A percentile compares a stretch with the other conserved stretches of the same genome.
Conservation (phyloP, 2,888 invertebrate species). For the Apoda limacodes region DNA sequence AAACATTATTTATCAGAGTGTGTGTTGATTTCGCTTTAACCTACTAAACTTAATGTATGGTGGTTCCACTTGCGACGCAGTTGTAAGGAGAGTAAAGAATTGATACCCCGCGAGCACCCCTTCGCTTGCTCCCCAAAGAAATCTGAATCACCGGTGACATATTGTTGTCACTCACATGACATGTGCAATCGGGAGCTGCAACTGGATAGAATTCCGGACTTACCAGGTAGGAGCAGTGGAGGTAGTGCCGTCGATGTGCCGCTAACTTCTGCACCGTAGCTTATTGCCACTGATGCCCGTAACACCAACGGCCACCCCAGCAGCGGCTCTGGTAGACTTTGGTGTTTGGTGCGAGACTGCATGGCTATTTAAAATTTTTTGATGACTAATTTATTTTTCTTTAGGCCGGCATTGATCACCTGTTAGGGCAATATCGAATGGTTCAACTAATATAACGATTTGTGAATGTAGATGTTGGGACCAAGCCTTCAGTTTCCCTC, state of each 20-base stretch:
- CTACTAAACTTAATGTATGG: conserved; percentile 70
- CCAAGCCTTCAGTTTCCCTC: conserved; percentile 69
- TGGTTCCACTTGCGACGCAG: conserved; percentile 72
- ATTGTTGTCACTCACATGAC: conserved; percentile 81
- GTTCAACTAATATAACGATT: conserved; percentile 38
- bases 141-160: conserved; percentile 80
- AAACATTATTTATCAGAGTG: conserved; percentile 57
- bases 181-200: conserved; percentile 81
- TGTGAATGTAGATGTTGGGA: conserved; percentile 73
- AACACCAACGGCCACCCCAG: conserved; percentile 15
- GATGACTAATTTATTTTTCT: conserved; percentile 45
- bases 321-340: conserved; percentile 27
- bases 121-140: conserved; percentile 84
- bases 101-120: conserved; percentile 83
- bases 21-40: conserved; percentile 69
- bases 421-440: conserved; percentile 23
- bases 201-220: conserved; percentile 75
- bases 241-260: conserved; percentile 35
- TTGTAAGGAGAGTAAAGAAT: conserved; percentile 80
- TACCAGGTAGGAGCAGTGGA: conserved; percentile 73
- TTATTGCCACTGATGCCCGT: conserved; percentile 19
- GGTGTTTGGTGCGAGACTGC: conserved; percentile 49
- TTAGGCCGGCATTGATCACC: conserved; percentile 64
- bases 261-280: conserved; percentile 36
- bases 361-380: conserved; percentile 41